phyloP scores from a whole-genome alignment of 2,888 invertebrate genomes.

The Chymomyza procnemis region DNA sequence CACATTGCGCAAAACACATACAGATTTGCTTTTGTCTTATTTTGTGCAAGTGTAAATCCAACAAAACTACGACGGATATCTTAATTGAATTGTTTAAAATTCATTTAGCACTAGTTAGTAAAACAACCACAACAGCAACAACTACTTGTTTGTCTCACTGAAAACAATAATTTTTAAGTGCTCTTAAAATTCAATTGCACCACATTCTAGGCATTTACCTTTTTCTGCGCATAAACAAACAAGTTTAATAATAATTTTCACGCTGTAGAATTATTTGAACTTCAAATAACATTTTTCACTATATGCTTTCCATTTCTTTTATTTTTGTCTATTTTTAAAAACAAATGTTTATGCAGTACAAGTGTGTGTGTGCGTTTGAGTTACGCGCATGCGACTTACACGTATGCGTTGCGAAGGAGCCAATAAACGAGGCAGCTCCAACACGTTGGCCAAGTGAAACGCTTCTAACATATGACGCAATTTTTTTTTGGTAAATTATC shows the following conservation, averaged over 20 bases:
- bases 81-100: constrained; percentile 54
- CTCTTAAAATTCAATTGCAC: constrained; percentile 16
- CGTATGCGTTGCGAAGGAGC: background rate
- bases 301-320: no score
- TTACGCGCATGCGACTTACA: background rate
- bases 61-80: constrained; percentile 54
- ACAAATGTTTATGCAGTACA: background rate
- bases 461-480: background rate
- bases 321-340: background rate
- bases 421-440: background rate
- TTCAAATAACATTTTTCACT: background rate
- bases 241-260: background rate
- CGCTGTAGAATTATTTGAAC: no score
- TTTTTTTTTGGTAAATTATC: background rate
- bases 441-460: background rate
- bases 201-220: background rate
- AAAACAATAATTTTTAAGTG: background rate
- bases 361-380: background rate
- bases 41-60: constrained; percentile 18
- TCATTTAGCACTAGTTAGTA: constrained; percentile 39
- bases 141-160: constrained; percentile 13
- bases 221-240: background rate
- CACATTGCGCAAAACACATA: constrained; percentile 6
- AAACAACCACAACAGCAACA: no score
- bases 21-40: constrained; percentile 28